Evolutionary conservation across 1,140 invertebrate genomes (phyloP).

Genomic region (Zaprionus ornatus): DNA sequence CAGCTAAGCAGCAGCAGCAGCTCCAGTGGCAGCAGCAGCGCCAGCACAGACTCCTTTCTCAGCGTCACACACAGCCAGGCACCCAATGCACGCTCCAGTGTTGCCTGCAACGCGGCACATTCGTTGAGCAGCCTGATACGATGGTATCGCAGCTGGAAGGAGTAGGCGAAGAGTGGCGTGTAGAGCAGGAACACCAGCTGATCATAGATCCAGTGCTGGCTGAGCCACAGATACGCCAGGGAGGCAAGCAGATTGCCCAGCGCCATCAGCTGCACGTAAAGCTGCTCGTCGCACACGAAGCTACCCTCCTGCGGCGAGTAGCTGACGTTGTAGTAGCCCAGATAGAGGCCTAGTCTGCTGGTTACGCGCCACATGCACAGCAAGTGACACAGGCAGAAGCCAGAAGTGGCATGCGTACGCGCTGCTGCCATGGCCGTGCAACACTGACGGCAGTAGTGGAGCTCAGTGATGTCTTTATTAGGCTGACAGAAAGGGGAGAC

Average conservation of each 20-base stretch:
- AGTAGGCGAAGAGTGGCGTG: slow-evolving; percentile 56
- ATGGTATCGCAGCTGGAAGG: slow-evolving; percentile 41
- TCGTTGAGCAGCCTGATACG: slow-evolving; percentile 46
- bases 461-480: background rate
- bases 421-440: slow-evolving; percentile 35
- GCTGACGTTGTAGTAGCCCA: slow-evolving; percentile 57
- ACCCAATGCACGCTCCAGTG: slow-evolving; percentile 39
- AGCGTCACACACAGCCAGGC: slow-evolving; percentile 45
- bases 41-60: slow-evolving; percentile 33
- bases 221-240: slow-evolving; percentile 46
- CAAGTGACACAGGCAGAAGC: slow-evolving; percentile 63
- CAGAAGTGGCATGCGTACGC: slow-evolving; percentile 51
- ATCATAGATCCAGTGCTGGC: slow-evolving; percentile 53
- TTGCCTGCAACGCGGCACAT: slow-evolving; percentile 27
- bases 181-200: slow-evolving; percentile 47
- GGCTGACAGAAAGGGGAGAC: background rate
- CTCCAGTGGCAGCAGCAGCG: slow-evolving; percentile 38
- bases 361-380: slow-evolving; percentile 51
- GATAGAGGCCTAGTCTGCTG: slow-evolving; percentile 44
- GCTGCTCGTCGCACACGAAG: slow-evolving; percentile 53
- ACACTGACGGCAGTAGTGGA: background rate
- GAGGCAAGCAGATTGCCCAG: slow-evolving; percentile 27
- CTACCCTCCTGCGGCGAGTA: slow-evolving; percentile 1
- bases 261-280: slow-evolving; percentile 55
- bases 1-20: slow-evolving; percentile 34